Evolutionary conservation across 2,797 vertebrate species (phyloP).

Genomic region (Kryptolebias ocellatus): DNA sequence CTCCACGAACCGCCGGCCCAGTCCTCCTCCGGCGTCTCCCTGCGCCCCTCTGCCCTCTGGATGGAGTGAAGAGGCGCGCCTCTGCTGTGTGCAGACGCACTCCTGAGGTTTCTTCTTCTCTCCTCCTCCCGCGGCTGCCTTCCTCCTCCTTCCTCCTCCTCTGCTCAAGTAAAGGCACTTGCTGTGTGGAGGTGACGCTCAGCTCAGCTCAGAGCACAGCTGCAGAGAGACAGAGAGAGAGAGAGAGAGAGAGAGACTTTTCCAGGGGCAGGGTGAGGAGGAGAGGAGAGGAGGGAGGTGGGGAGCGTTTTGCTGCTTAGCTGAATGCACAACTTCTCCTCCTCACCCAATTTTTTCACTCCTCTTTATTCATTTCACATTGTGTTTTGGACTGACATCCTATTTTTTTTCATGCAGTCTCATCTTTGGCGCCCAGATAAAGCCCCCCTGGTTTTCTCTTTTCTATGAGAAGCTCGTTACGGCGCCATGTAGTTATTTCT

Average conservation of each 20-base stretch:
- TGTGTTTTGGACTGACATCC: conserved; percentile 56
- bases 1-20: conserved; percentile 51
- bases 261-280: conserved; percentile 49
- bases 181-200: conserved; percentile 77
- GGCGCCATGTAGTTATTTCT: conserved; percentile 3
- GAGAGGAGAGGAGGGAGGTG: conserved; percentile 32
- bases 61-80: conserved; percentile 57
- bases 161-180: conserved; percentile 79
- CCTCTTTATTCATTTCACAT: conserved; percentile 41
- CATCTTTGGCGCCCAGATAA: conserved; percentile 36
- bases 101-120: conserved; percentile 28
- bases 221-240: conserved; percentile 69
- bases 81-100: conserved; percentile 46
- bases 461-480: conserved; percentile 47
- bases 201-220: conserved; percentile 75
- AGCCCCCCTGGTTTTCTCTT: conserved; percentile 20
- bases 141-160: conserved; percentile 66
- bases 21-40: conserved; percentile 42
- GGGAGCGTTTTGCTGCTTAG: conserved; percentile 67
- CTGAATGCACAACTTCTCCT: conserved; percentile 78
- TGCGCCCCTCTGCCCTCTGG: conserved; percentile 45
- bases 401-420: conserved; percentile 48
- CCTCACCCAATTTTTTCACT: conserved; percentile 45
- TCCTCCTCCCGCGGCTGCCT: conserved; percentile 35
- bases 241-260: conserved; percentile 52